Evolutionary conservation across 2,888 invertebrate species (phyloP).

Genomic region (Sinotaia quadrata): DNA sequence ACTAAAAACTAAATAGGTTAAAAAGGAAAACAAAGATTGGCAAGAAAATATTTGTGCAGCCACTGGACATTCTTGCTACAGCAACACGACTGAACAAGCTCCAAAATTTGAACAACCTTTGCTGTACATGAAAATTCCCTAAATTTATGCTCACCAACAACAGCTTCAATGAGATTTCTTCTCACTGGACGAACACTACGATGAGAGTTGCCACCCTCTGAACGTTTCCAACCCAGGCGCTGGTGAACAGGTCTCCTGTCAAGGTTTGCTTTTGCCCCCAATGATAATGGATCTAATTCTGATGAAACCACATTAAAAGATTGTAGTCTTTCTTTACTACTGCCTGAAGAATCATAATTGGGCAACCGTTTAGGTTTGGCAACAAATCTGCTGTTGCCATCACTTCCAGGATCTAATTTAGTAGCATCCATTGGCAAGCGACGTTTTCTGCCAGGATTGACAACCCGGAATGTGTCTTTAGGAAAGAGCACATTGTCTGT

Average conservation of each 20-base stretch:
- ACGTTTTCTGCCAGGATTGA: too few relatives aligned
- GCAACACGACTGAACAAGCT: too few relatives aligned
- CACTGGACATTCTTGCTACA: too few relatives aligned
- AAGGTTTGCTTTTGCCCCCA: neutral
- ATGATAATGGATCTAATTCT: neutral
- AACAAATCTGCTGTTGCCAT: neutral
- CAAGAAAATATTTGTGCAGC: too few relatives aligned
- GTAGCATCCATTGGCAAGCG: neutral
- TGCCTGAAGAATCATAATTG: neutral
- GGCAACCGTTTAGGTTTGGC: constrained; percentile 12
- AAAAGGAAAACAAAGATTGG: too few relatives aligned
- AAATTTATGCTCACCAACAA: constrained; percentile 10
- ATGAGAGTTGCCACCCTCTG: neutral
- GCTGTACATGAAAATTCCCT: too few relatives aligned
- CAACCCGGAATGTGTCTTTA: too few relatives aligned
- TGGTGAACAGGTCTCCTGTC: constrained; percentile 14
- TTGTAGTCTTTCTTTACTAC: neutral
- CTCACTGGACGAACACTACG: neutral
- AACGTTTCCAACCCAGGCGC: constrained; percentile 13
- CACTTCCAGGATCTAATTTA: neutral
- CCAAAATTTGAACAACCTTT: too few relatives aligned
- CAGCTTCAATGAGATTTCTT: neutral
- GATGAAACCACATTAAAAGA: constrained; percentile 15
- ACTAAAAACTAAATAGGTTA: too few relatives aligned
- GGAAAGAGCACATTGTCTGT: too few relatives aligned